Conservation (phyloP, 2,113 vertebrate species). For the Muntiacus muntjak region DNA sequence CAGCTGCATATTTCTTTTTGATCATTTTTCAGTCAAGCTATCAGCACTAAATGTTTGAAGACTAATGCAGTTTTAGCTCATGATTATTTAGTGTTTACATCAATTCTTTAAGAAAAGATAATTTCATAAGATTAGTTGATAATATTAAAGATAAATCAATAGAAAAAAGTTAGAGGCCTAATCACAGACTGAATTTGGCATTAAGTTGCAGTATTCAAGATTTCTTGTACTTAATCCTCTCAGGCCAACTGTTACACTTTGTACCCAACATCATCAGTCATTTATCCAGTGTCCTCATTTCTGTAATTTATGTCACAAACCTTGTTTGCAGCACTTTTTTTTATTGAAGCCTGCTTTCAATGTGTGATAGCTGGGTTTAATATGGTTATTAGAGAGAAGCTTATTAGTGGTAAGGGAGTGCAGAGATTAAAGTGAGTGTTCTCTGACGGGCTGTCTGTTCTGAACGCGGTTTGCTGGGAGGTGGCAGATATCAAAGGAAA, state of each 20-base stretch:
- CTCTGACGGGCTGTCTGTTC: background rate
- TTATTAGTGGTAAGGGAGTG: conserved; percentile 20
- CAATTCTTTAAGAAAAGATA: background rate
- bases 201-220: background rate
- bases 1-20: background rate
- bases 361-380: background rate
- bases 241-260: background rate
- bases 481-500: conserved; percentile 16
- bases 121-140: background rate
- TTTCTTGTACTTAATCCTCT: conserved; percentile 22
- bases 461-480: background rate
- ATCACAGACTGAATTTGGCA: background rate
- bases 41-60: background rate
- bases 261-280: background rate
- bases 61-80: background rate
- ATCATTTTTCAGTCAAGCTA: background rate
- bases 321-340: background rate
- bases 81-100: background rate
- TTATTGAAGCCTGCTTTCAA: background rate
- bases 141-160: conserved; percentile 13
- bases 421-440: background rate
- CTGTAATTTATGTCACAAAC: conserved; percentile 17
- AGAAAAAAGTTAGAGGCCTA: background rate
- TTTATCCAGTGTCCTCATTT: background rate
- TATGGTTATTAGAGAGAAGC: background rate